phyloP scores from a whole-genome alignment of 2,888 invertebrate species.

The Thereva nobilitata region DNA sequence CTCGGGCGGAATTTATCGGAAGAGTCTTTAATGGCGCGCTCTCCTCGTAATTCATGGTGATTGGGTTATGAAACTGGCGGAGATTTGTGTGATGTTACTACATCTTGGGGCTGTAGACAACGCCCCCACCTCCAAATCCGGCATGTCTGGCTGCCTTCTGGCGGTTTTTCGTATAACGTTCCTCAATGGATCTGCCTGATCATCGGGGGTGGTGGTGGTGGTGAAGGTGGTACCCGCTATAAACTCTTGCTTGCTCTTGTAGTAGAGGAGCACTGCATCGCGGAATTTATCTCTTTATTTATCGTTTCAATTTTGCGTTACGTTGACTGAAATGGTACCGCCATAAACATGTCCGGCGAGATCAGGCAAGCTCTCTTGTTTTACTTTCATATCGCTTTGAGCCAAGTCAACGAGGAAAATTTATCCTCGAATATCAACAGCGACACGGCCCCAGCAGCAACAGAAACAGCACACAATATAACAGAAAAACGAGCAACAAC shows the following conservation, averaged over 20 bases:
- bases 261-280: constrained; percentile 10
- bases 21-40: constrained; percentile 29
- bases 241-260: too few species aligned
- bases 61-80: constrained; percentile 31
- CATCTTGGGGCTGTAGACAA: constrained; percentile 3
- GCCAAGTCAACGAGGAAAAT: constrained; percentile 8
- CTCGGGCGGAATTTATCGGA: constrained; percentile 29
- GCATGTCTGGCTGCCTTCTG: background rate
- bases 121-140: constrained; percentile 4
- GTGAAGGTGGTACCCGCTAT: too few species aligned
- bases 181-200: too few species aligned
- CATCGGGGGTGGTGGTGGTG: too few species aligned
- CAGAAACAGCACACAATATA: too few species aligned
- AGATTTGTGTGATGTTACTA: constrained; percentile 21
- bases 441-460: background rate
- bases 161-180: too few species aligned
- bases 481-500: too few species aligned
- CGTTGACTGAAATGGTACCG: constrained; percentile 27
- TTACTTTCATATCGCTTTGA: constrained; percentile 25
- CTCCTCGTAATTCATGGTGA: constrained; percentile 31
- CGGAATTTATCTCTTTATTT: constrained; percentile 34
- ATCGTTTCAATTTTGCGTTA: constrained; percentile 34
- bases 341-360: constrained; percentile 31
- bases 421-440: constrained; percentile 7
- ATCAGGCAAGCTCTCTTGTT: constrained; percentile 27